Percentiles rank a stretch among this genome's conserved stretches.
Conservation (phyloP, 2,797 vertebrate genomes). For the Microctenopoma steveboyesi region DNA sequence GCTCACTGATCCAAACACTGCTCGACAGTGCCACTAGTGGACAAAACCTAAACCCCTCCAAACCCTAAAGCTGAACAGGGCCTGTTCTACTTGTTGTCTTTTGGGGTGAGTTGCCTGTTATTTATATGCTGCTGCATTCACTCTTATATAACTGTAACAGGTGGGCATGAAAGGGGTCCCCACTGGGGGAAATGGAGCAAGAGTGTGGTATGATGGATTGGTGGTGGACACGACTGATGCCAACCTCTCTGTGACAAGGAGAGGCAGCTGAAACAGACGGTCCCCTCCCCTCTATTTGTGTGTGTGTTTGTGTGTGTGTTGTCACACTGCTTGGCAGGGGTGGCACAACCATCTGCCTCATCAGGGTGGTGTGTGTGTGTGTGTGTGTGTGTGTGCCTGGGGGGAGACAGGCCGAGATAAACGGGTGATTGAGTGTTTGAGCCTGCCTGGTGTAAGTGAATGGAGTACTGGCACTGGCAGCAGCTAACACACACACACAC, state of each 20-base stretch:
- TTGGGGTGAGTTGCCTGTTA: not conserved
- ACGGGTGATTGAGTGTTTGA: conserved; percentile 74
- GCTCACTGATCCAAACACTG: not conserved
- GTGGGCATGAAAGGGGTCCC: conserved; percentile 58
- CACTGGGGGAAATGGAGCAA: conserved; percentile 12
- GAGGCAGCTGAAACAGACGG: conserved; percentile 78
- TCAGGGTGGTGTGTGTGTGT: conserved; percentile 39
- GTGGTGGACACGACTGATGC: conserved; percentile 64
- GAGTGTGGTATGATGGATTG: conserved; percentile 68
- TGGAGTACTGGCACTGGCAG: conserved; percentile 67
- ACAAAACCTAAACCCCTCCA: not conserved
- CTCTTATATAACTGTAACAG: conserved; percentile 64
- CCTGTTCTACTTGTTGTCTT: not conserved
- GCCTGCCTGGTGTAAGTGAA: conserved; percentile 71
- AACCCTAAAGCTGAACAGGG: not conserved
- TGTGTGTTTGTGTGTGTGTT: conserved; percentile 50
- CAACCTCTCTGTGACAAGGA: conserved; percentile 70
- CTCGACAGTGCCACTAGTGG: not conserved
- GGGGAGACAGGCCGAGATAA: conserved; percentile 73
- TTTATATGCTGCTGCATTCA: conserved; percentile 24
- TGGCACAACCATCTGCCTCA: conserved; percentile 61
- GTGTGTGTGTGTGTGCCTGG: conserved; percentile 47
- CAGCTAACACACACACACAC: conserved; percentile 38
- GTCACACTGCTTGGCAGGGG: conserved; percentile 55
- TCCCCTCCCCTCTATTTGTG: conserved; percentile 72